Evolutionary conservation across 2,113 vertebrate species (phyloP), one percentile per base, ranked within the genome.

Genomic region (Elaphurus davidianus): DNA sequence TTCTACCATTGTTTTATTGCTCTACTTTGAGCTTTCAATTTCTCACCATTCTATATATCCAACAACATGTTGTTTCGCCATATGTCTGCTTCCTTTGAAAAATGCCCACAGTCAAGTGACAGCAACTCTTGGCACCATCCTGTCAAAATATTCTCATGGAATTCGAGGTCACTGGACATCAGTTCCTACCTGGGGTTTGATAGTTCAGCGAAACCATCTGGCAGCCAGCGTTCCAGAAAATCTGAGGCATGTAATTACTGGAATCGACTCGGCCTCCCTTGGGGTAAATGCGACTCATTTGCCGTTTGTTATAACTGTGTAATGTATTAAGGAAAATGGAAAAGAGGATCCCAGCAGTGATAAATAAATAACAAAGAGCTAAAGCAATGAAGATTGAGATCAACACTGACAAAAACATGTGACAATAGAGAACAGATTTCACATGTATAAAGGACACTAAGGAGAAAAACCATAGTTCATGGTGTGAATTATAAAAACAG

Each of bases 201-300:
- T 99, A 99, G 99, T 99, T 99, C 99, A 99, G 99, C 2, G 99
- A 99, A 98, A 99, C 99, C 99, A 99, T 99, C 99, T 99, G 99
- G 99, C 99, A 99, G 98, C 99, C 99, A 97, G 99, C 99, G 98
- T 99, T 99, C 99, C 99, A 99, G 99, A 99, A 99, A 99, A 99
- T 99, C 98, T 99, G 99, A 99, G 99, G 99, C 99, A 99, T 99
- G 99, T 99, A 99, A 99, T 99, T 99, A 99, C 99, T 99, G 99
- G 99, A 99, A 99, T 99, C 99, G 95, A 99, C 99, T 94, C 99
- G 99, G 98, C 99, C 99, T 98, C 99, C 99, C 99, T 99, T 99
- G 98, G 99, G 99, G 99, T 99, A 99, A 99, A 99, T 99, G 96
- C 99, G 99, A 98, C 99, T 99, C 99, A 99, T 99, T 99, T 99